A percentile compares a stretch with the other conserved stretches of the same genome.
These are phyloP conservation scores for Drosophila percnosoma DNA, from an alignment of 2,888 invertebrate species.

Conservation along the genomic window DNA sequence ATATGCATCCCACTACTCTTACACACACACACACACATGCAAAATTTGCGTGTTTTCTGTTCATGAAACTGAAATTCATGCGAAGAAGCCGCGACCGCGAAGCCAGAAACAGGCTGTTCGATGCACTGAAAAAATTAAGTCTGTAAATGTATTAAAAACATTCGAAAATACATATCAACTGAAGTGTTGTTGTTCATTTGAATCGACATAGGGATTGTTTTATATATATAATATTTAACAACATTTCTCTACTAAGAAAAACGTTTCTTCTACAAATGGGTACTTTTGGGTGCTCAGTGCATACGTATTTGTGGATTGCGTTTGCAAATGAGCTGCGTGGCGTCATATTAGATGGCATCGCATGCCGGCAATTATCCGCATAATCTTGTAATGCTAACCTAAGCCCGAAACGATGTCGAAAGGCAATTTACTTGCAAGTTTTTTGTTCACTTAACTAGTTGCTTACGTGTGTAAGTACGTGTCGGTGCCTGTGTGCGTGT, in stretches of 20 bases:
- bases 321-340: conserved; percentile 42
- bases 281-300: background rate
- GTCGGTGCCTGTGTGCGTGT: background rate
- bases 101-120: conserved; percentile 16
- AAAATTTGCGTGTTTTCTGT: conserved; percentile 63
- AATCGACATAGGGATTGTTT: background rate
- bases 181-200: background rate
- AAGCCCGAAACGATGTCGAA: conserved; percentile 52
- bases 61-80: conserved; percentile 66
- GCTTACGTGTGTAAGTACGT: conserved; percentile 16
- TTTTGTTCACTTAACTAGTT: conserved; percentile 50
- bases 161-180: background rate
- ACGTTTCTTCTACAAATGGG: background rate
- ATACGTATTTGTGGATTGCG: background rate
- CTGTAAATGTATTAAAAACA: rapidly evolving
- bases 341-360: conserved; percentile 72
- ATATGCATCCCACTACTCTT: too few relatives aligned
- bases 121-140: background rate
- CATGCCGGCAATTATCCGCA: conserved; percentile 76
- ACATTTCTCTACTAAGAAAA: background rate
- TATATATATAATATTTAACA: background rate
- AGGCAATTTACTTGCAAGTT: conserved; percentile 56
- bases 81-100: conserved; percentile 42
- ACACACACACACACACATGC: conserved; percentile 17
- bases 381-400: conserved; percentile 79